Evolutionary conservation across 2,888 invertebrate genomes (phyloP).

Genomic region (Chrysolina americana): DNA sequence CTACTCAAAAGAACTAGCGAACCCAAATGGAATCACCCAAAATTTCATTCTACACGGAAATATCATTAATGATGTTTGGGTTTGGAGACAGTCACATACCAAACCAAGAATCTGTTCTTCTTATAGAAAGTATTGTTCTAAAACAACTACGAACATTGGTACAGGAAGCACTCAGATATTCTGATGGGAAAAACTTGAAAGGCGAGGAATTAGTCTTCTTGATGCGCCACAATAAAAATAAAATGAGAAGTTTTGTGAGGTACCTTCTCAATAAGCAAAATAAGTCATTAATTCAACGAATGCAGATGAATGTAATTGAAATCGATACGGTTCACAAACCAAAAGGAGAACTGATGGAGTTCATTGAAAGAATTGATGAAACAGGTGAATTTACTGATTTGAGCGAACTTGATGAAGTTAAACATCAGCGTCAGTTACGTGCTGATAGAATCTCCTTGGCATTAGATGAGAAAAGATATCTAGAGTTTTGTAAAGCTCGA

Average conservation of each 20-base stretch:
- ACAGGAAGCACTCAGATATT: constrained; percentile 81
- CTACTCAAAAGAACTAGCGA: neutral
- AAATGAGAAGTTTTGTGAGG: constrained; percentile 82
- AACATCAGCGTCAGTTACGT: constrained; percentile 74
- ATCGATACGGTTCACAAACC: constrained; percentile 71
- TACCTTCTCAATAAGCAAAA: constrained; percentile 77
- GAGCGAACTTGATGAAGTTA: constrained; percentile 73
- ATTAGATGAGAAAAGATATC: constrained; percentile 75
- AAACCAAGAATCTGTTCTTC: constrained; percentile 83
- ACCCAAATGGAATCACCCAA: constrained; percentile 53
- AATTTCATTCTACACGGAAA: constrained; percentile 77
- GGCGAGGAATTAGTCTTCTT: constrained; percentile 83
- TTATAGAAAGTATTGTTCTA: constrained; percentile 88
- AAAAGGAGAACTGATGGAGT: constrained; percentile 69
- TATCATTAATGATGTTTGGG: constrained; percentile 92
- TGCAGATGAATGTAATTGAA: constrained; percentile 64
- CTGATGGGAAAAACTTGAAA: constrained; percentile 71
- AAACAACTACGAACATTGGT: constrained; percentile 86
- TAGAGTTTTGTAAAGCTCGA: constrained; percentile 85
- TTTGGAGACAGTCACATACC: constrained; percentile 92
- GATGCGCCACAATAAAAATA: constrained; percentile 85
- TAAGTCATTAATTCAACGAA: constrained; percentile 66
- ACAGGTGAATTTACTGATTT: constrained; percentile 72
- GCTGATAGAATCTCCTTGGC: constrained; percentile 76
- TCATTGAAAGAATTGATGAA: constrained; percentile 74